Percentiles rank a stretch among this genome's conserved stretches.
phyloP scores from a whole-genome alignment of 2,113 vertebrate species.

The Bos javanicus region DNA sequence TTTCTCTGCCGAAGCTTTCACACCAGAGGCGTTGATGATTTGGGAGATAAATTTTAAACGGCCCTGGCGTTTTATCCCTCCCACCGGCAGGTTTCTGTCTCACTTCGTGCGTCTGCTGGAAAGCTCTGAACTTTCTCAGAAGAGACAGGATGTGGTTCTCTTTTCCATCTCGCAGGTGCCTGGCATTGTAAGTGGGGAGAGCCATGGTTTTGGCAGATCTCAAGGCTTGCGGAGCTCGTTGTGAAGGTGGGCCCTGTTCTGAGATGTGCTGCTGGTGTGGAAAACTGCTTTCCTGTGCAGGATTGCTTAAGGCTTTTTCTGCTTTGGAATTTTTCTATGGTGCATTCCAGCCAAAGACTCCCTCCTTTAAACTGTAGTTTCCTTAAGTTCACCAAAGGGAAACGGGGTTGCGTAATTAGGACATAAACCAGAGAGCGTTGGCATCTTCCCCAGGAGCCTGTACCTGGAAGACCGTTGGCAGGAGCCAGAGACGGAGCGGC shows the following conservation, averaged over 20 bases:
- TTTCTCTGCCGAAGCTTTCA: neutral
- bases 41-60: neutral
- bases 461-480: fast-evolving
- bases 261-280: conserved; percentile 18
- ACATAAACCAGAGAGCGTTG: conserved; percentile 13
- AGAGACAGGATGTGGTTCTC: neutral
- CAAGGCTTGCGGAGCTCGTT: neutral
- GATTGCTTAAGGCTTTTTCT: neutral
- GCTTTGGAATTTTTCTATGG: conserved; percentile 10
- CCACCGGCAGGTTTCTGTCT: neutral
- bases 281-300: neutral
- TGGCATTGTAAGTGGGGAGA: neutral
- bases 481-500: neutral
- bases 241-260: neutral
- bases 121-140: neutral
- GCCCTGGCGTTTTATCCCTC: neutral
- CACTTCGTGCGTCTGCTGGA: neutral
- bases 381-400: neutral
- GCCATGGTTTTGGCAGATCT: neutral
- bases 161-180: neutral
- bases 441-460: neutral
- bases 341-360: neutral
- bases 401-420: neutral
- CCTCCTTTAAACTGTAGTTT: conserved; percentile 26
- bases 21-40: neutral